Conservation (phyloP, 2,888 invertebrate species). For the Macaria liturata region DNA sequence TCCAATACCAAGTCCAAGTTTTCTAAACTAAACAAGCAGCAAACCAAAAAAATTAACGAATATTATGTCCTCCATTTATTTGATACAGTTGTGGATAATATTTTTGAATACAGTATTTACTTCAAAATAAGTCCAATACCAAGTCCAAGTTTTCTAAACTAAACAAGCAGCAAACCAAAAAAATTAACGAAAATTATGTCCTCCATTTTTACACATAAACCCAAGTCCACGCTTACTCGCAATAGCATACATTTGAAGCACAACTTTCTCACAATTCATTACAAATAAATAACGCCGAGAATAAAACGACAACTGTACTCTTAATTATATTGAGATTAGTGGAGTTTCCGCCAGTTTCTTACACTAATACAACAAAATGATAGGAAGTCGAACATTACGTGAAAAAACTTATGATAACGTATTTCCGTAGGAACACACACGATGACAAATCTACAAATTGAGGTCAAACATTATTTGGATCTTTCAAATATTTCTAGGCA, state of each 20-base stretch:
- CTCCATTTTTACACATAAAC: slow-evolving; percentile 8
- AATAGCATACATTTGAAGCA: slow-evolving; percentile 21
- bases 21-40: no score
- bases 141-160: background rate
- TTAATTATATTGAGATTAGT: slow-evolving; percentile 66
- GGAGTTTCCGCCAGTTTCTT: slow-evolving; percentile 44
- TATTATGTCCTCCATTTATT: no score
- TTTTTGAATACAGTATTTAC: no score
- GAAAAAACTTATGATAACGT: slow-evolving; percentile 40
- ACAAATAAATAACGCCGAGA: slow-evolving; percentile 48
- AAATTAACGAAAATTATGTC: slow-evolving; percentile 2
- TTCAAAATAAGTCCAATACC: no score
- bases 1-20: no score
- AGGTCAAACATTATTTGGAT: background rate
- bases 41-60: no score
- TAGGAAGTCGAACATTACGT: slow-evolving; percentile 59
- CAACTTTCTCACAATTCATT: slow-evolving; percentile 64
- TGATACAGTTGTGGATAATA: no score
- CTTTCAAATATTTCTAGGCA: no score
- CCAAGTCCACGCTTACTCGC: slow-evolving; percentile 2
- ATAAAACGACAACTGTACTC: slow-evolving; percentile 40
- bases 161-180: slow-evolving; percentile 23
- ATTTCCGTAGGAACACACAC: slow-evolving; percentile 65
- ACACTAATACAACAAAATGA: slow-evolving; percentile 43
- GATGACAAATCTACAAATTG: slow-evolving; percentile 33